Evolutionary conservation across 2,888 invertebrate genomes (phyloP).

Genomic region (Latheticus oryzae): DNA sequence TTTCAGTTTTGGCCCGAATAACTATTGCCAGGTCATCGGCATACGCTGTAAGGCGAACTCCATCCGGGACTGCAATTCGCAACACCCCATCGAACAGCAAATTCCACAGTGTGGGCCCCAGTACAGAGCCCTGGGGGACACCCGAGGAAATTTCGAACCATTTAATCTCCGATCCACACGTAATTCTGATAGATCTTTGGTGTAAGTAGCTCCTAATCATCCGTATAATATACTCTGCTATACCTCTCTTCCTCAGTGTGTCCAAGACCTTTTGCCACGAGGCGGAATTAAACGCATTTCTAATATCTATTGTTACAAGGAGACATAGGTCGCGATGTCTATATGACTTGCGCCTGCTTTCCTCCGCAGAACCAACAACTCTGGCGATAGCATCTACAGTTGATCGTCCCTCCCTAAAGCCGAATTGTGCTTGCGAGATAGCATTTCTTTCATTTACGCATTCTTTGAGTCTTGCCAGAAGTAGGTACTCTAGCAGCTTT

Average conservation of each 20-base stretch:
- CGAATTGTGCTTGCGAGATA: constrained; percentile 28
- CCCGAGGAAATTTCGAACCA: constrained; percentile 7
- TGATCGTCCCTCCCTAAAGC: constrained; percentile 26
- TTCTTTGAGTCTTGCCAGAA: not conserved
- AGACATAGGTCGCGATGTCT: constrained; percentile 24
- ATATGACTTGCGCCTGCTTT: too few species aligned
- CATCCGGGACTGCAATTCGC: constrained; percentile 1
- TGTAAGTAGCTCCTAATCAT: constrained; percentile 37
- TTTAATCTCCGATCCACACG: constrained; percentile 2
- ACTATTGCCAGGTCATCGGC: constrained; percentile 42
- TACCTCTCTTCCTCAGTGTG: constrained; percentile 12
- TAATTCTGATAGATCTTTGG: constrained; percentile 15
- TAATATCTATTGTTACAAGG: constrained; percentile 36
- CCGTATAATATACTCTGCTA: constrained; percentile 20
- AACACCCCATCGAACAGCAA: constrained; percentile 23
- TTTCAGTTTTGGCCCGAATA: too few species aligned
- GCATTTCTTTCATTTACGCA: not conserved
- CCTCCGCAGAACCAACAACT: constrained; percentile 13
- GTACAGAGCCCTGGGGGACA: constrained; percentile 34
- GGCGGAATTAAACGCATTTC: constrained; percentile 41
- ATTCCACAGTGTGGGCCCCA: constrained; percentile 32
- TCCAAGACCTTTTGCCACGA: constrained; percentile 30
- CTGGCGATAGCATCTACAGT: constrained; percentile 31
- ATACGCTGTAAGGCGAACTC: constrained; percentile 14
- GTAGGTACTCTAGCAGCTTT: constrained; percentile 9